Base-by-base conservation (phyloP, 2,113 vertebrate species). In the Crotalus horridus region DNA sequence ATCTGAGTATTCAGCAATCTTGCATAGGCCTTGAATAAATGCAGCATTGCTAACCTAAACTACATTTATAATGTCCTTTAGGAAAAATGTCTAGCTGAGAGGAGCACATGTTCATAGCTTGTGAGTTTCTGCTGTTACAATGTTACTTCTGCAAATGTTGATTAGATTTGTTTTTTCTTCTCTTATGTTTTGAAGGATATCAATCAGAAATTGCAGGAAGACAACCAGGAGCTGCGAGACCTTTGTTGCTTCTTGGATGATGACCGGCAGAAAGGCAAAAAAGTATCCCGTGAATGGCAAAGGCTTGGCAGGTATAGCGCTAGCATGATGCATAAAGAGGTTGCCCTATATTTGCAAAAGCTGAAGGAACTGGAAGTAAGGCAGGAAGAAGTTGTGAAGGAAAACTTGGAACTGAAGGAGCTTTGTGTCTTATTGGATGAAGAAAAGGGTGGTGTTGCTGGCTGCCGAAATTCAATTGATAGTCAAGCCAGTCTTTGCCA, bases 231-330 rank as follows among this genome's bases (percentile, higher is more conserved):
- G 81, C 98, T 99, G 96, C 96, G 99, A 93, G 99, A 99, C 95
- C 98, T 99, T 51, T 99, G 99, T 97, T 99, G 99, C 93, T 99
- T 99, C 96, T 97, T 99, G 96, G 99, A 99, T 3, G 99, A 99
- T 0, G 99, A 99, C 96, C 97, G 99, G 58, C 99, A 99, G 98
- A 99, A 99, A 93, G 99, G 98, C 94, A 99, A 99, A 97, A 98
- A 98, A 56, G 98, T 99, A 95, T 98, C 99, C 4, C 98, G 99
- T 0, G 99, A 99, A 94, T 99, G 99, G 99, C 99, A 99, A 97
- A 98, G 99, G 0, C 97, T 99, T 94, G 99, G 99, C 95, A 98
- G 98, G 90, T 99, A 98, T 97, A 99, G 99, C 0, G 98, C 99
- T 0, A 98, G 98, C 0, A 95, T 99, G 90, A 99, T 99, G 99